Conservation (phyloP, 1,140 invertebrate species). For the Carcinoscorpius rotundicauda region DNA sequence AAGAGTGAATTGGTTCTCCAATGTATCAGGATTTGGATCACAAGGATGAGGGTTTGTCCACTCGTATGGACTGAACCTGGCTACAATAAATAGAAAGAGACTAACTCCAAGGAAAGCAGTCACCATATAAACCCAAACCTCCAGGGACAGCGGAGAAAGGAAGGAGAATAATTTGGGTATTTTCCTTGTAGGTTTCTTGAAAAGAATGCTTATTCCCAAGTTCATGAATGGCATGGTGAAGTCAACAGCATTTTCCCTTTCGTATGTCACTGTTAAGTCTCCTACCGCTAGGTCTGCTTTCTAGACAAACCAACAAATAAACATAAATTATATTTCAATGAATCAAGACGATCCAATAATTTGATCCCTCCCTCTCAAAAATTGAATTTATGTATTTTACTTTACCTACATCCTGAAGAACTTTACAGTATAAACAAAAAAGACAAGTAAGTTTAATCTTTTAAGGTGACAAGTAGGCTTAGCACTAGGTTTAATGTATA, state of each 20-base stretch:
- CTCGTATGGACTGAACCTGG: constrained; percentile 36
- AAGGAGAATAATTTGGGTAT: constrained; percentile 32
- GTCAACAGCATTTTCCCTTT: constrained; percentile 33
- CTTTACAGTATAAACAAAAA: too few species aligned
- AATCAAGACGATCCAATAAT: too few species aligned
- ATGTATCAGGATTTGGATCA: constrained; percentile 53
- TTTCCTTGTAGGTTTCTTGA: constrained; percentile 30
- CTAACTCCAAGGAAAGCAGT: constrained; percentile 41
- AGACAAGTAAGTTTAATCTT: too few species aligned
- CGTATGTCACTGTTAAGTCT: constrained; percentile 37
- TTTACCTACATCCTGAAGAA: too few species aligned
- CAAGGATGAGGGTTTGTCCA: constrained; percentile 53
- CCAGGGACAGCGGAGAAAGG: constrained; percentile 33
- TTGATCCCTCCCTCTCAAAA: too few species aligned
- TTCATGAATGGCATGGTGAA: constrained; percentile 39
- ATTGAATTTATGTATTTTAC: too few species aligned
- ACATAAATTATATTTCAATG: constrained; percentile 27
- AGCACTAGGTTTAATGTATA: too few species aligned
- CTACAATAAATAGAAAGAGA: constrained; percentile 34
- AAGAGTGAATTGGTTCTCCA: constrained; percentile 60
- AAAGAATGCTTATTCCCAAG: constrained; percentile 35
- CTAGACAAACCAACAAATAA: constrained; percentile 21
- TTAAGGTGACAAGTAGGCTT: too few species aligned
- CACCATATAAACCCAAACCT: constrained; percentile 92
- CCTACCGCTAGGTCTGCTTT: constrained; percentile 37